Conservation (phyloP, 2,113 vertebrate species). For the Mugil cephalus region DNA sequence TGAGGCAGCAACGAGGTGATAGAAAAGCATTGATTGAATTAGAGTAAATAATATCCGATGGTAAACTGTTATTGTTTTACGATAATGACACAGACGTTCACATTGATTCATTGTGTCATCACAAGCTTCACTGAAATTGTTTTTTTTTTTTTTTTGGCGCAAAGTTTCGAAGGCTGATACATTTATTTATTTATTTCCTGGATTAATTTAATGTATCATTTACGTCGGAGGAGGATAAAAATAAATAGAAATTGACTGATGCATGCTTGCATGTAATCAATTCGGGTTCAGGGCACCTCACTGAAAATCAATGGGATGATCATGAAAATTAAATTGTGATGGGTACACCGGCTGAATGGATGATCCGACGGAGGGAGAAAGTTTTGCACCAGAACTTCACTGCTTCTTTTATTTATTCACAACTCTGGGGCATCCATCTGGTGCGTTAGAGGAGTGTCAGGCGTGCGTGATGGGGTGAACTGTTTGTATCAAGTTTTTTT, state of each 20-base stretch:
- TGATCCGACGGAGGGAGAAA: not conserved
- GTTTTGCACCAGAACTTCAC: not conserved
- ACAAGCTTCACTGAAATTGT: not conserved
- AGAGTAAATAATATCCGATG: not conserved
- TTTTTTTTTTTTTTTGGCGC: not conserved
- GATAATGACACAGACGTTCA: not conserved
- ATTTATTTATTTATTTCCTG: slow-evolving; percentile 31
- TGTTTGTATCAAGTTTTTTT: not conserved
- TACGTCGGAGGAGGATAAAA: slow-evolving; percentile 39
- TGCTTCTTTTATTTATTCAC: slow-evolving; percentile 8
- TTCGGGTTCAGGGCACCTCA: slow-evolving; percentile 32
- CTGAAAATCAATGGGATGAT: slow-evolving; percentile 46
- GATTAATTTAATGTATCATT: slow-evolving; percentile 32
- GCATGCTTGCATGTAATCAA: slow-evolving; percentile 28
- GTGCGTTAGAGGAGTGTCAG: not conserved
- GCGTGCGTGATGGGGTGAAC: not conserved
- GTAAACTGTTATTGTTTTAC: not conserved
- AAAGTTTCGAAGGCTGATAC: slow-evolving; percentile 18
- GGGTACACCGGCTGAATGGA: slow-evolving; percentile 3
- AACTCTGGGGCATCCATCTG: not conserved
- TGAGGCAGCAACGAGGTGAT: not conserved
- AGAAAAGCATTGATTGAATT: slow-evolving; percentile 7
- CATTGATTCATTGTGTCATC: not conserved
- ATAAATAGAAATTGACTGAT: slow-evolving; percentile 45
- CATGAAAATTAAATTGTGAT: slow-evolving; percentile 25